Percentiles rank a stretch among this genome's conserved stretches.
phyloP scores from a whole-genome alignment of 2,113 vertebrate species.

The Meriones unguiculatus region DNA sequence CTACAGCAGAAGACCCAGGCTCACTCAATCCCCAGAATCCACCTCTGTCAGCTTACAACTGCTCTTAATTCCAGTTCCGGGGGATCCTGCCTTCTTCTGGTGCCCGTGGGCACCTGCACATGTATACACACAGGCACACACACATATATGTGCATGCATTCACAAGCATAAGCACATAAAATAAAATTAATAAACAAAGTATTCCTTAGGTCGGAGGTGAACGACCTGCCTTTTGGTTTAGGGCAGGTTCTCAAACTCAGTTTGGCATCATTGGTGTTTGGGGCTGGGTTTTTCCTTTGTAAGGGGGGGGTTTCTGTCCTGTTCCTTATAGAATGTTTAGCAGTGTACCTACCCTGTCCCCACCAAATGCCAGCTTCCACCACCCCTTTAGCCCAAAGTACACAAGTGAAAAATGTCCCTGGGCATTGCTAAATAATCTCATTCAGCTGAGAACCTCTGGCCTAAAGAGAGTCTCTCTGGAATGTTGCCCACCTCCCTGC shows the following conservation, averaged over 20 bases:
- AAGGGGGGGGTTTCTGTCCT: neutral
- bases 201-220: neutral
- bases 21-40: neutral
- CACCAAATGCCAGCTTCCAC: neutral
- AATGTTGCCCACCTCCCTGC: neutral
- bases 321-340: neutral
- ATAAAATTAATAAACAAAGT: neutral
- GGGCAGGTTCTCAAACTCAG: neutral
- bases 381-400: neutral
- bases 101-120: neutral
- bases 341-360: neutral
- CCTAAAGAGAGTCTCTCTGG: neutral
- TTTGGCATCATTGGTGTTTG: neutral
- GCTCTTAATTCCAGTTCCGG: no score
- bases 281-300: neutral
- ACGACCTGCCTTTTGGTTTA: accelerated
- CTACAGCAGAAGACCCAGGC: no score
- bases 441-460: neutral
- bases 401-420: neutral
- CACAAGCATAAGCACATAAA: neutral
- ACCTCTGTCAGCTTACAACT: neutral
- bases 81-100: neutral
- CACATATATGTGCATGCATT: no score
- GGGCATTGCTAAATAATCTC: neutral
- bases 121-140: neutral